phyloP scores from a whole-genome alignment of 2,888 invertebrate species.

The Corythucha ciliata region DNA sequence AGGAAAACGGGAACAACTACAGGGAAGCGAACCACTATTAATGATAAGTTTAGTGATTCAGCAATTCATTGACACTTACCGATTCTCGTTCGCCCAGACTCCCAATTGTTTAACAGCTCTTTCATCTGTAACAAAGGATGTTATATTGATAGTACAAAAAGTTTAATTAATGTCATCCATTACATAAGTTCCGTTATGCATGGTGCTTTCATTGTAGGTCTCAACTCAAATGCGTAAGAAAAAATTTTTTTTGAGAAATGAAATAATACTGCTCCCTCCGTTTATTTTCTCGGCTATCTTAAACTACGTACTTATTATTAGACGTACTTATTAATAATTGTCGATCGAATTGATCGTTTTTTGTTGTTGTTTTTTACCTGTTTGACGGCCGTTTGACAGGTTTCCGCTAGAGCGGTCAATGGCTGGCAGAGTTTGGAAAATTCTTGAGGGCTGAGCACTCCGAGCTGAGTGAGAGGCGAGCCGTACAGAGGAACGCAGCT shows the following conservation, averaged over 20 bases:
- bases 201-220: no score
- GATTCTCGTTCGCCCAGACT: conserved; percentile 31
- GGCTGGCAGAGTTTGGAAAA: conserved; percentile 49
- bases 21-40: background rate
- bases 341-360: background rate
- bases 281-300: background rate
- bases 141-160: no score
- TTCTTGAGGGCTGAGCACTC: conserved; percentile 45
- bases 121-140: conserved; percentile 34
- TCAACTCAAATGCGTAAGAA: background rate
- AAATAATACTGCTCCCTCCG: background rate
- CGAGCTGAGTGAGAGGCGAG: conserved; percentile 46
- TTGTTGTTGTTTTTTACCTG: conserved; percentile 32
- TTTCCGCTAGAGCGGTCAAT: conserved; percentile 46
- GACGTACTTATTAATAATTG: background rate
- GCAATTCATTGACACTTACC: conserved; percentile 30
- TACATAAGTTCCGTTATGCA: conserved; percentile 19
- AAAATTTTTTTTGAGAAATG: background rate
- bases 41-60: background rate
- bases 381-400: conserved; percentile 42
- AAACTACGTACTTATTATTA: background rate
- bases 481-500: conserved; percentile 56
- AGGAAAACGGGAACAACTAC: background rate
- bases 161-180: conserved; percentile 20
- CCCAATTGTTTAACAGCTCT: conserved; percentile 34